A percentile compares a stretch with the other conserved stretches of the same genome.
These are phyloP conservation scores for Sanderia malayensis DNA, from an alignment of 30 jellyfish, hydroid and myxozoan species.

Conservation along the genomic window DNA sequence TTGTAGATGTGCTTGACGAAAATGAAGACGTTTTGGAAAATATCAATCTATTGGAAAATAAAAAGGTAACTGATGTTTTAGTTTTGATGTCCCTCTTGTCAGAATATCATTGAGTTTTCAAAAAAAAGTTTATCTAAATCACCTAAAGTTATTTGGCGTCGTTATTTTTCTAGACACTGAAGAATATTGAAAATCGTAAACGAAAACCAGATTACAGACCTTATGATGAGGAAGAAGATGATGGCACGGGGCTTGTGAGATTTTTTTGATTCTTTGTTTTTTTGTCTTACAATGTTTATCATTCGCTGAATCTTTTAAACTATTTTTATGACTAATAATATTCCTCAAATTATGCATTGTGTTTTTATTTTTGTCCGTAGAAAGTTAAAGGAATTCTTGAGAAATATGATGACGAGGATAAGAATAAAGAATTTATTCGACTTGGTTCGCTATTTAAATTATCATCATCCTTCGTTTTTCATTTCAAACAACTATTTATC, in stretches of 20 bases:
- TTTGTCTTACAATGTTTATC: no score
- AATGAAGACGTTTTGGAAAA: constrained; percentile 81
- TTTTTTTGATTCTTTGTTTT: no score
- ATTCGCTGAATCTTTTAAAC: no score
- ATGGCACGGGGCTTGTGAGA: constrained; percentile 76
- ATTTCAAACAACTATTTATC: no score
- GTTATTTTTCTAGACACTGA: constrained; percentile 55
- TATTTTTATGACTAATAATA: no score
- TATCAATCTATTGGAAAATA: constrained; percentile 71
- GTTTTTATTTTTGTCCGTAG: no score
- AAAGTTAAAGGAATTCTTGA: constrained; percentile 75
- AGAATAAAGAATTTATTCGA: constrained; percentile 50
- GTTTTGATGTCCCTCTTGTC: no score
- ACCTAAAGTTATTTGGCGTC: no score
- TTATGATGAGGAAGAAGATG: constrained; percentile 97
- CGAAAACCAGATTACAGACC: constrained; percentile 84
- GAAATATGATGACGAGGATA: constrained; percentile 82
- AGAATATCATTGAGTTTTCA: no score
- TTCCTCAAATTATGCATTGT: no score
- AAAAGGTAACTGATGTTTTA: constrained; percentile 77
- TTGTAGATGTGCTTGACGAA: constrained; percentile 73
- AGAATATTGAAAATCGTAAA: constrained; percentile 80
- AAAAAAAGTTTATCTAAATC: no score
- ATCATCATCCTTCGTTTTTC: no score
- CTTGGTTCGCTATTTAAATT: constrained; percentile 65